Percentiles rank a stretch among this genome's conserved stretches.
These are phyloP conservation scores for Rhinatrema bivittatum DNA, from an alignment of 2,797 vertebrate species.

Conservation along the genomic window DNA sequence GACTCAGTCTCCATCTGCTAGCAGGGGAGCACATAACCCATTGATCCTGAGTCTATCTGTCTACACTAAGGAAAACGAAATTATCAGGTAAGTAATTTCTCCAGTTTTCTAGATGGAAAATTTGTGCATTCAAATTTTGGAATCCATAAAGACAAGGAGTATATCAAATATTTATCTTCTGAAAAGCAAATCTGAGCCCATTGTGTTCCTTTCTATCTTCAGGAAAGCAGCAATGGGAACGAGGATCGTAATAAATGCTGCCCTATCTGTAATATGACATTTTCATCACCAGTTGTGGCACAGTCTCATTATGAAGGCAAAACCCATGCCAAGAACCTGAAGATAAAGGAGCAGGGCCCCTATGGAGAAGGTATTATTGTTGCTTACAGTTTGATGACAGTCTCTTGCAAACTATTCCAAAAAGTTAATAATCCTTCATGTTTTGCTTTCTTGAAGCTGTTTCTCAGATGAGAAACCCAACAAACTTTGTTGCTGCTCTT, in stretches of 20 bases:
- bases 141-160: too few relatives aligned
- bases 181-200: neutral
- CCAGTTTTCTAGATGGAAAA: too few relatives aligned
- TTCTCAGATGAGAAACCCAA: slow-evolving; percentile 38
- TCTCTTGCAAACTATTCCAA: slow-evolving; percentile 4
- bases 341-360: slow-evolving; percentile 65
- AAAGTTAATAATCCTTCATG: too few relatives aligned
- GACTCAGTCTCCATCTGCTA: too few relatives aligned
- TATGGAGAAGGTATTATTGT: slow-evolving; percentile 63
- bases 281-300: slow-evolving; percentile 84
- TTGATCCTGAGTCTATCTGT: too few relatives aligned
- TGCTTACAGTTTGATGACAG: neutral
- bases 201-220: slow-evolving; percentile 25
- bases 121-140: too few relatives aligned
- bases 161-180: too few relatives aligned
- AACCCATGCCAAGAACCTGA: slow-evolving; percentile 89
- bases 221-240: slow-evolving; percentile 64
- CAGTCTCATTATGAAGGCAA: slow-evolving; percentile 93
- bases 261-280: slow-evolving; percentile 89
- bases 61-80: too few relatives aligned
- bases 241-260: slow-evolving; percentile 81
- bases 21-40: too few relatives aligned
- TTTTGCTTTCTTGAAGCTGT: slow-evolving; percentile 25
- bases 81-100: too few relatives aligned
- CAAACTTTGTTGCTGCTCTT: slow-evolving; percentile 35